These are phyloP conservation scores for Drosophila azteca DNA, from an alignment of 1,140 invertebrate genomes.

Conservation along the genomic window DNA sequence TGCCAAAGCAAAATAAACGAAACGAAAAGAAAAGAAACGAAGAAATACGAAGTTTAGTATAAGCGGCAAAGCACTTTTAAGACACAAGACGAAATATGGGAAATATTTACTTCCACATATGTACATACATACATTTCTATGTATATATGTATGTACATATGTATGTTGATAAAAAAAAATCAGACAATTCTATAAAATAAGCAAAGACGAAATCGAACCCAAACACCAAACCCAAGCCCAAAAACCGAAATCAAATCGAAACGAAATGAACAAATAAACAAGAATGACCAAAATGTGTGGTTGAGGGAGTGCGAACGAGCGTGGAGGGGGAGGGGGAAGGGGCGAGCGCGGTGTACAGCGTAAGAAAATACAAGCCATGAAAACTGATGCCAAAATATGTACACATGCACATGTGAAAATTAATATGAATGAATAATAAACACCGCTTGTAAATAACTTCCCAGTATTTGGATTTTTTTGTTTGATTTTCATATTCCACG, in stretches of 20 bases:
- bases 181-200: constrained; percentile 45
- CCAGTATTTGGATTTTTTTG: constrained; percentile 31
- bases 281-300: constrained; percentile 18
- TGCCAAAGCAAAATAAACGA: constrained; percentile 43
- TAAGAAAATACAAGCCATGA: constrained; percentile 55
- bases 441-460: constrained; percentile 42
- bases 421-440: constrained; percentile 55
- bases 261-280: constrained; percentile 45
- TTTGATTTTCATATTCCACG: constrained; percentile 39
- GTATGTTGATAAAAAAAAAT: no score
- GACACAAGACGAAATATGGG: constrained; percentile 45
- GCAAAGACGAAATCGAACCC: constrained; percentile 9
- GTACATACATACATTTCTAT: constrained; percentile 21
- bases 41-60: constrained; percentile 43
- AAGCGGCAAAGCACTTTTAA: constrained; percentile 3
- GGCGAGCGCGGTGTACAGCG: constrained; percentile 11
- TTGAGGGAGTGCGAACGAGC: constrained; percentile 2
- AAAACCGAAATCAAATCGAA: constrained; percentile 18
- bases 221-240: constrained; percentile 12
- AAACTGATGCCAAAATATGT: constrained; percentile 54
- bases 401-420: constrained; percentile 31
- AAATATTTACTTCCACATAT: constrained; percentile 47
- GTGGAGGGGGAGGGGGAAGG: background rate
- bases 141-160: background rate
- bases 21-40: constrained; percentile 26